phyloP scores from a whole-genome alignment of 1,140 invertebrate genomes.

The Chrysomallon squamiferum region DNA sequence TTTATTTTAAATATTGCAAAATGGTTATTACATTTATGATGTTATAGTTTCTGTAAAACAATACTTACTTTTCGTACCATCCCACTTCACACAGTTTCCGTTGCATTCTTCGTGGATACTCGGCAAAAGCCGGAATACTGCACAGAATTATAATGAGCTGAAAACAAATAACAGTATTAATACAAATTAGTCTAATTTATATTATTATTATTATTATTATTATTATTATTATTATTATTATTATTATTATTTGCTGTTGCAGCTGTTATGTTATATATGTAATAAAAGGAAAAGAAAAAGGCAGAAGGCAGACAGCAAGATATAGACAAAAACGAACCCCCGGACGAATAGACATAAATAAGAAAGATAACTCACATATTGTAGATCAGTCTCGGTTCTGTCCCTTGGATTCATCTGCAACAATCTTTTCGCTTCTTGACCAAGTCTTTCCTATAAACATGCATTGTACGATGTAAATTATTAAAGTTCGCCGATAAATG shows the following conservation, averaged over 20 bases:
- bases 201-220: too few relatives aligned
- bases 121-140: slow-evolving; percentile 39
- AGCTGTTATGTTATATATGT: too few relatives aligned
- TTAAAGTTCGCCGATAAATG: too few relatives aligned
- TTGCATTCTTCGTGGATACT: slow-evolving; percentile 47
- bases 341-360: too few relatives aligned
- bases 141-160: slow-evolving; percentile 40
- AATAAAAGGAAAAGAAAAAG: too few relatives aligned
- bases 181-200: too few relatives aligned
- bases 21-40: neutral
- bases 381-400: slow-evolving; percentile 28
- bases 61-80: slow-evolving; percentile 40
- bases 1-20: neutral
- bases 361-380: slow-evolving; percentile 22
- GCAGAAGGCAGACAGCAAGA: neutral
- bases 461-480: too few relatives aligned
- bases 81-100: slow-evolving; percentile 35
- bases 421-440: slow-evolving; percentile 33
- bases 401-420: slow-evolving; percentile 18
- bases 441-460: slow-evolving; percentile 27
- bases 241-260: too few relatives aligned
- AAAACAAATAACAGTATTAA: too few relatives aligned
- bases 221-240: too few relatives aligned
- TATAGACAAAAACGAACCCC: neutral
- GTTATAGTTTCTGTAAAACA: neutral